Evolutionary conservation across 2,888 invertebrate genomes (phyloP).

Genomic region (Trachelus stipa): DNA sequence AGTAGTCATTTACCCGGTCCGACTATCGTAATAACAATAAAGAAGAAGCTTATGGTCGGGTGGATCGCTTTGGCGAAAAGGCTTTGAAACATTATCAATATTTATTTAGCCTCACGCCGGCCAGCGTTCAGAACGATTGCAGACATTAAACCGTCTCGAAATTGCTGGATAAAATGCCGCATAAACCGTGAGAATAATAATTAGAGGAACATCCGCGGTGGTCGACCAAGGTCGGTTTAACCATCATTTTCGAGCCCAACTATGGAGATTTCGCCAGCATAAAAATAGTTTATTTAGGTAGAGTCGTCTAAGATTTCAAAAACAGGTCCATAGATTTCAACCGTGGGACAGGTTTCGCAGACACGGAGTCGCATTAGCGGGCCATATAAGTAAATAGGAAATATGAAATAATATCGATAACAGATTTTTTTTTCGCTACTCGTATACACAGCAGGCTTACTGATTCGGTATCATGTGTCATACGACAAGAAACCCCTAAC

Average conservation of each 20-base stretch:
- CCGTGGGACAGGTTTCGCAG: neutral
- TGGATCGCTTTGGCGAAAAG: conserved; percentile 44
- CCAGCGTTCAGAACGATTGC: conserved; percentile 40
- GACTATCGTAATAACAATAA: conserved; percentile 47
- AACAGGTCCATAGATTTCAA: conserved; percentile 19
- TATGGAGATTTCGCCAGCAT: conserved; percentile 7
- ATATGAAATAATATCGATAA: neutral
- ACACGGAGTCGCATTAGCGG: neutral
- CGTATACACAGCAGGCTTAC: neutral
- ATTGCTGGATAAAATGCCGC: conserved; percentile 27
- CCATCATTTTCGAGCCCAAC: neutral
- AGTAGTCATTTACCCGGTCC: conserved; percentile 22
- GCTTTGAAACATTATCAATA: conserved; percentile 43
- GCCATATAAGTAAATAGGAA: neutral
- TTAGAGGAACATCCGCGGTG: conserved; percentile 25
- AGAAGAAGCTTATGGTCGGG: conserved; percentile 45
- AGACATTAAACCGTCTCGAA: conserved; percentile 30
- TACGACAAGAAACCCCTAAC: neutral
- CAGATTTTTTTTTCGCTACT: neutral
- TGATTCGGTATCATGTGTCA: neutral
- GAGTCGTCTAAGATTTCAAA: conserved; percentile 8
- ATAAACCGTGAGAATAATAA: conserved; percentile 38
- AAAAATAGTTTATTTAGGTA: conserved; percentile 21
- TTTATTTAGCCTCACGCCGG: conserved; percentile 40
- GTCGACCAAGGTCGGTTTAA: conserved; percentile 11